Evolutionary conservation across 2,113 vertebrate genomes (phyloP).

Genomic region (Odontesthes bonariensis): DNA sequence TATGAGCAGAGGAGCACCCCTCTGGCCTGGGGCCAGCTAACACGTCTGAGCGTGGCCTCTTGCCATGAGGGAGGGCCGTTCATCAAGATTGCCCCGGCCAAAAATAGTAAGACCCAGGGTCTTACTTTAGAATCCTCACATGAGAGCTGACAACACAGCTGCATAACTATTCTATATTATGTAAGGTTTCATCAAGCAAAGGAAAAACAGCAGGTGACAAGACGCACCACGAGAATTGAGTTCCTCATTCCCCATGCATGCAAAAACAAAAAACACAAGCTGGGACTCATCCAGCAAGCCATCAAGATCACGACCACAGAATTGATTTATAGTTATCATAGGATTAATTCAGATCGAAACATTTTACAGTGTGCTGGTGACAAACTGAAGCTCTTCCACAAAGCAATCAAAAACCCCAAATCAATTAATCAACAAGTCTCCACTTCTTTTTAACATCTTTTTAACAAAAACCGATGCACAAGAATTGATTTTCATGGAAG

Average conservation of each 20-base stretch:
- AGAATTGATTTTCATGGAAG: no score
- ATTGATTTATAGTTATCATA: neutral
- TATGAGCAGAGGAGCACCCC: conserved; percentile 33
- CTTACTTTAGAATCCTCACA: conserved; percentile 64
- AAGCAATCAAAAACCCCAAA: no score
- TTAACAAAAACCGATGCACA: no score
- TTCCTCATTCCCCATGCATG: conserved; percentile 32
- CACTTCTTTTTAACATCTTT: no score
- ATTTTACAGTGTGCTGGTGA: no score
- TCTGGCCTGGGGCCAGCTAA: conserved; percentile 45
- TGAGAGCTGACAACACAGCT: conserved; percentile 43
- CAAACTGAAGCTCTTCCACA: neutral
- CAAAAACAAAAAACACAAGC: conserved; percentile 41
- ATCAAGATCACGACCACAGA: neutral
- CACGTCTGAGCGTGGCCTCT: conserved; percentile 55
- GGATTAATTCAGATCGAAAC: neutral
- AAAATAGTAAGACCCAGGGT: conserved; percentile 71
- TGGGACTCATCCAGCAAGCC: neutral
- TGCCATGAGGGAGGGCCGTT: conserved; percentile 37
- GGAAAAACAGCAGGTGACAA: conserved; percentile 36
- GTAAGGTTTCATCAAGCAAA: conserved; percentile 40
- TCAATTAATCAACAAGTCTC: no score
- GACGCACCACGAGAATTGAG: conserved; percentile 9
- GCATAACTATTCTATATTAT: conserved; percentile 53
- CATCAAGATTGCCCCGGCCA: conserved; percentile 59